Evolutionary conservation across 1,140 invertebrate species (phyloP), one percentile per base, ranked within the genome.

Genomic region (Pygmarrhopalites habei): DNA sequence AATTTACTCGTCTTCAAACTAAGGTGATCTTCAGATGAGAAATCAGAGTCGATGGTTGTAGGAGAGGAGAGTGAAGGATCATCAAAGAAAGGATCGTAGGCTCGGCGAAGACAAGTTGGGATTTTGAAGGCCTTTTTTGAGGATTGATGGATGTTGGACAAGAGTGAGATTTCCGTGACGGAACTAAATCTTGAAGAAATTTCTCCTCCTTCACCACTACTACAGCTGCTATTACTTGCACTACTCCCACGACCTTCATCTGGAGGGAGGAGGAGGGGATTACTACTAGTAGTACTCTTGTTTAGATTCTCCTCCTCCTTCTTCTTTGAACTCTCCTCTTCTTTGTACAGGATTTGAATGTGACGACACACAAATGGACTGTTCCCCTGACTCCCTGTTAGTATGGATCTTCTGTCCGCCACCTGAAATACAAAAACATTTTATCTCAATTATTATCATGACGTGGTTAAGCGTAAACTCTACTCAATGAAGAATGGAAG

Each of bases 351-450:
- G 15, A 67, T 52, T 21, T 28, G 29, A 19, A 67, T 29, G 52
- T 67, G 65, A 21, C 58, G 65, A 44, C 65, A 67, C 44, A 67
- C 55, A 47, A 60, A 64, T 2, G 61, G 39, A 17, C 43, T 60
- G 19, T 64, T 64, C 7, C 56, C 61, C 43, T 51, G 43, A 28
- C 63, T 56, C 12, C 61, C 61, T 52, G 49, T 60, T n/a, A 67
- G 44, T n/a, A 67, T 35, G 10, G 61, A 43, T 26, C 57, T 43
- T 15, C 65, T 55, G 39, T 67, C 65, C 15, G 65, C 65, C n/a
- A 67, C 58, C 65, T 67, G 41, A 5, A 60, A 21, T 10, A 47
- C n/a, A 47, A 56, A 32, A 19, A 30, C 15, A 7, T 35, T 35
- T 7, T 35, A 35, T 35, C 15, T 7, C 32, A 7, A 35, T 35